Base-by-base conservation (phyloP, 2,888 invertebrate genomes). In the Andrena bicolor region DNA sequence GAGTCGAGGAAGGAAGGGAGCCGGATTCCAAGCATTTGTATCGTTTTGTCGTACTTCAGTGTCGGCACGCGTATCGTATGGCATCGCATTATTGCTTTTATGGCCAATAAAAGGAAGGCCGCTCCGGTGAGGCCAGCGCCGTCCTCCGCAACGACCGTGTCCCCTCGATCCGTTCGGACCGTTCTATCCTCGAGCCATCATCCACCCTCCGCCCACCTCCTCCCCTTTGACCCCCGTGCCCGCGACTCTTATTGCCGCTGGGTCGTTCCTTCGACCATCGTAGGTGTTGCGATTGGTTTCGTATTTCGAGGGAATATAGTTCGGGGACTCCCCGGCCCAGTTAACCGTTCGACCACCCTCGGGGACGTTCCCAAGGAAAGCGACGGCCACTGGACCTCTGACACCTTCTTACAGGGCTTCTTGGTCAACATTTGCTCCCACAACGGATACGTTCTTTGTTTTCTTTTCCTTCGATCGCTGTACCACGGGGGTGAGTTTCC, bases 231-330 rank as follows among this genome's bases (percentile, higher is more conserved):
- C 28, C 75, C 77, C 75, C 73, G 41, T 76, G 80, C 63, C 70
- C 68, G 74, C 83, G 88, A 82, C 83, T 83, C 90, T 92, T 93
- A 92, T 92, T 92, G 91, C 90, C 88, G 86, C 83, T 88, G 89
- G 89, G 83, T 89, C 88, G 88, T 90, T 89, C 88, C 80, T 82
- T 81, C 85, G 86, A 86, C 85, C 86, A 87, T 89, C 88, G 88
- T 87, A 93, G 93, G 93, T 93, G 93, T 93, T 91, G 91, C 93
- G 92, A 93, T 93, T 93, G 93, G 93, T 93, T 93, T 93, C 91
- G 88, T 90, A 89, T 90, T 78, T 86, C 80, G 82, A 80, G 72
- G 85, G 88, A 88, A 93, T 93, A 93, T 93, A 93, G 93, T 93
- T 85, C 89, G 83, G 93, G 93, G 93, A 93, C 90, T 93, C 93